Base-by-base conservation (phyloP, 1,140 invertebrate species). In the Eriosoma lanigerum region DNA sequence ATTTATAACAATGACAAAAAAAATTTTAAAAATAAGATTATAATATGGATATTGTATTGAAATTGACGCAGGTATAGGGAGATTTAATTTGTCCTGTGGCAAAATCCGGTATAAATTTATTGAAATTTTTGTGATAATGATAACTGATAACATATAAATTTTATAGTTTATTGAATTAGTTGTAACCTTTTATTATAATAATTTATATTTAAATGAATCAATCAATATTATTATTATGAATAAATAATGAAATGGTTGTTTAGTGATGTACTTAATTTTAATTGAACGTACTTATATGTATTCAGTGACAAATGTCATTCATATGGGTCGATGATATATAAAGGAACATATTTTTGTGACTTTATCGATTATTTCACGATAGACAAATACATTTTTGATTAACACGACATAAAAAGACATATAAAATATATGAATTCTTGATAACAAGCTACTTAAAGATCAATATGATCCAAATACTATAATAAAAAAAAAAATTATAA, bases 51-150 rank as follows among this genome's bases (percentile, higher is more conserved):
- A 76, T 75, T 29, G 26, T 76, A 32, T 58, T n/a, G 4, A 76
- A 56, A 76, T 76, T 76, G 72, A 76, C 52, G n/a, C 58, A 21
- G n/a, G 44, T 75, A 56, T 76, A 76, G n/a, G 70, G 70, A 73
- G 70, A n/a, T 26, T 29, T 24, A 54, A 32, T 38, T 38, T 13
- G n/a, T 73, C 48, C 38, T 12, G 1, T 68, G 12, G 10, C 26
- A 52, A 32, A 54, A 17, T 29, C 19, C 26, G 15, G 32, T 72
- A 17, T 12, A 21, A 54, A 73, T 54, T 32, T 8, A 48, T 48
- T 15, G n/a, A 70, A 48, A 32, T 52, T 19, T 17, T 73, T 52
- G 19, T 1, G 21, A 17, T 8, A 8, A 10, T 13, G 10, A 54
- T 54, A 15, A 15, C n/a, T n/a, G n/a, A n/a, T n/a, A 54, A 54